These are phyloP conservation scores for Heliconius congener DNA, from an alignment of 1,140 invertebrate genomes.

Conservation along the genomic window DNA sequence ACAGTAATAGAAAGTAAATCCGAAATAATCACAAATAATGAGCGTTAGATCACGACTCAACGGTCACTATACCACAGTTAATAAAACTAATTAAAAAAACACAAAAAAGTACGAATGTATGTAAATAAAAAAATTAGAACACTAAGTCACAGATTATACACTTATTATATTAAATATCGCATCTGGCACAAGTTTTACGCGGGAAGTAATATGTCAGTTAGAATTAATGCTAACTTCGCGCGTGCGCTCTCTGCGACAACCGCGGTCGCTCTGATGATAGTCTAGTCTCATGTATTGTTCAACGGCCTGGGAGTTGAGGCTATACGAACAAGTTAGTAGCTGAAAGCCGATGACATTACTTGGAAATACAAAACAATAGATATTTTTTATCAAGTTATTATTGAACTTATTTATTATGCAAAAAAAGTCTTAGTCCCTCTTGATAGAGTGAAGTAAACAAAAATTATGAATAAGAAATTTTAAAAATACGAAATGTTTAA, in stretches of 20 bases:
- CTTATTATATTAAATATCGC: conserved; percentile 6
- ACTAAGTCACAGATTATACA: conserved; percentile 47
- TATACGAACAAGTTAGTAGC: conserved; percentile 1
- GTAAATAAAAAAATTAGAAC: conserved; percentile 39
- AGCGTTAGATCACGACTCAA: conserved; percentile 65
- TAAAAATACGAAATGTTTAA: not conserved
- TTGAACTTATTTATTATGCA: not conserved
- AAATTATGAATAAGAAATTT: not conserved
- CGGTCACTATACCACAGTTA: conserved; percentile 56
- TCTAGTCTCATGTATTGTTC: conserved; percentile 35
- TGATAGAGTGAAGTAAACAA: no score
- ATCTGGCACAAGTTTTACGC: conserved; percentile 25
- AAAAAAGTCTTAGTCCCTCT: not conserved
- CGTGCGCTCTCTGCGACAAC: conserved; percentile 67
- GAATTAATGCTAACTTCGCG: conserved; percentile 57
- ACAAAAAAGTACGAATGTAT: conserved; percentile 19
- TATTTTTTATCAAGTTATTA: not conserved
- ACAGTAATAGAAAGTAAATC: conserved; percentile 80
- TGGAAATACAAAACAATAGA: not conserved
- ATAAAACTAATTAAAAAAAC: conserved; percentile 45
- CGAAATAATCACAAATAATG: conserved; percentile 62
- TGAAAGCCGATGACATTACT: not conserved
- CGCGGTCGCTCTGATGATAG: conserved; percentile 54
- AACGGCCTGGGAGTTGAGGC: conserved; percentile 2
- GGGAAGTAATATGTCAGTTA: conserved; percentile 53